Evolutionary conservation across 2,113 vertebrate species (phyloP).

Genomic region (Cephalopholis sonnerati): DNA sequence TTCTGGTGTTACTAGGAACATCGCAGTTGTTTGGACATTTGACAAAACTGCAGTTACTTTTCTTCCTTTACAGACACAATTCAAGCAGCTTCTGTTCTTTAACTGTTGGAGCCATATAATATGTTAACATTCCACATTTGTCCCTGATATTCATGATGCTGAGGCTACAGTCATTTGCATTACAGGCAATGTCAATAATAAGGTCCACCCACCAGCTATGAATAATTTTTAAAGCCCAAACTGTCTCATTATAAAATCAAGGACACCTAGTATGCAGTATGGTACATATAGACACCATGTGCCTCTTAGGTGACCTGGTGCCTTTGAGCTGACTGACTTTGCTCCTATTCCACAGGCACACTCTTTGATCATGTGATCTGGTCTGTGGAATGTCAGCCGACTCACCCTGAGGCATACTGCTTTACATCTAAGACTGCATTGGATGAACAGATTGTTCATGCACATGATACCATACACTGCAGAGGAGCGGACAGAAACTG

Average conservation of each 20-base stretch:
- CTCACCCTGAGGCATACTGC: slow-evolving; percentile 44
- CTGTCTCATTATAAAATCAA: slow-evolving; percentile 66
- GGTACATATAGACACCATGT: not conserved
- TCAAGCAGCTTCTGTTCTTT: not conserved
- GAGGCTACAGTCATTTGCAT: slow-evolving; percentile 50
- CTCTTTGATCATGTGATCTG: slow-evolving; percentile 65
- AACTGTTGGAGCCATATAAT: not conserved
- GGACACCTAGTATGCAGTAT: slow-evolving; percentile 22
- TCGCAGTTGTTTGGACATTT: not conserved
- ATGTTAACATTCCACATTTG: slow-evolving; percentile 43
- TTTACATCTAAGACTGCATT: slow-evolving; percentile 39
- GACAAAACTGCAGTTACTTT: not conserved
- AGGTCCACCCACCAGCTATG: slow-evolving; percentile 67
- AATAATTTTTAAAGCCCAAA: slow-evolving; percentile 56
- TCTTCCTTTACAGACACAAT: not conserved
- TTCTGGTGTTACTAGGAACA: not conserved
- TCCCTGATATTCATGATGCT: slow-evolving; percentile 38
- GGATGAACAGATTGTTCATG: slow-evolving; percentile 33
- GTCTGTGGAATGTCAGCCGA: slow-evolving; percentile 32
- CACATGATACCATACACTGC: not conserved
- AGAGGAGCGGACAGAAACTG: slow-evolving; percentile 1
- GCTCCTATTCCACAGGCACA: slow-evolving; percentile 43
- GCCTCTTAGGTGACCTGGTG: slow-evolving; percentile 38
- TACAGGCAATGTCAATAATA: slow-evolving; percentile 61
- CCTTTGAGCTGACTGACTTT: slow-evolving; percentile 49